phyloP scores from a whole-genome alignment of 2,888 invertebrate species.

The Eristalinus sepulchralis region DNA sequence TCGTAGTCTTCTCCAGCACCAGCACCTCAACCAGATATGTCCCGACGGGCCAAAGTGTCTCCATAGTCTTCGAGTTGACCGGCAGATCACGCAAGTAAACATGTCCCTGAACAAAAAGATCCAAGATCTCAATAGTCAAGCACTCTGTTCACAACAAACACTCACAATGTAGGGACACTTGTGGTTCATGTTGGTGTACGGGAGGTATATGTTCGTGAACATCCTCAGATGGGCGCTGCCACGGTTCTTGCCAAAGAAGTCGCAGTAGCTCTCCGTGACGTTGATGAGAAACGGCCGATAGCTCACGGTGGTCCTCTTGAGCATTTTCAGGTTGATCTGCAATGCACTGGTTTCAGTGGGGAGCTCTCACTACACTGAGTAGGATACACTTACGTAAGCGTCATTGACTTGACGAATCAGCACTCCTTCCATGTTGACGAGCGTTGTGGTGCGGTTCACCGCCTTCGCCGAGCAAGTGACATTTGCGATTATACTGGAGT shows the following conservation, averaged over 20 bases:
- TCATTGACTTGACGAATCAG: not conserved
- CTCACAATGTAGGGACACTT: conserved; percentile 39
- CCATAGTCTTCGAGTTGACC: not conserved
- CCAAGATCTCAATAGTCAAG: not conserved
- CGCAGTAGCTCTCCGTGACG: conserved; percentile 27
- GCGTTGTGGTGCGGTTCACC: conserved; percentile 18
- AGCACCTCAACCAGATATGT: not conserved
- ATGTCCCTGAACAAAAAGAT: not conserved
- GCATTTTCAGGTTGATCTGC: conserved; percentile 2
- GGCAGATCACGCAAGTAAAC: not conserved
- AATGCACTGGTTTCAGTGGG: not conserved
- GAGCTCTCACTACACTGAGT: not conserved
- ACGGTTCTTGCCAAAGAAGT: conserved; percentile 19
- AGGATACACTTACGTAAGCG: not conserved
- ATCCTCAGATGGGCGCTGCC: not conserved
- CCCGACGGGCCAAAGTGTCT: not conserved
- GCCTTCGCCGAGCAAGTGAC: conserved; percentile 7
- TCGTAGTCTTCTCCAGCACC: not conserved
- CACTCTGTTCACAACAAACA: no score
- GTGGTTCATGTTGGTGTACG: conserved; percentile 44
- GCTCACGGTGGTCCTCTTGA: not conserved
- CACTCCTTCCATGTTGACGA: conserved; percentile 13
- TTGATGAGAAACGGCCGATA: conserved; percentile 21
- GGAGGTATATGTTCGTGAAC: conserved; percentile 4
- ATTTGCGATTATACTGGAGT: conserved; percentile 1